A percentile compares a stretch with the other conserved stretches of the same genome.
These are phyloP conservation scores for Meandrina meandrites DNA, from an alignment of 92 coral and sea anemone genomes.

Conservation along the genomic window DNA sequence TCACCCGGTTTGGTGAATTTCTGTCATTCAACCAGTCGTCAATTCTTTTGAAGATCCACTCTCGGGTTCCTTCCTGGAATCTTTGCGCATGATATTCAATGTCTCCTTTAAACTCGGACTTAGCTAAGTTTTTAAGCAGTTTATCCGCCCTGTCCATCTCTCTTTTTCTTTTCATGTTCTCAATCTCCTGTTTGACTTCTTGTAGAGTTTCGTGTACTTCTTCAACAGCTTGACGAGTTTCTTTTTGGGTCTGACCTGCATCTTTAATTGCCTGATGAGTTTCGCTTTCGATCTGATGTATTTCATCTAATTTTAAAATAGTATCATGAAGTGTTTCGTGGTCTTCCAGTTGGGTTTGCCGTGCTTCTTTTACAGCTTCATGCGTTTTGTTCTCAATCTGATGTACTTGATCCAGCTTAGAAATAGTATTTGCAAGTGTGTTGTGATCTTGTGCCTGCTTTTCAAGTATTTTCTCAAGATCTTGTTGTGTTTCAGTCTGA, in stretches of 20 bases:
- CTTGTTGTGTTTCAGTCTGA: background rate
- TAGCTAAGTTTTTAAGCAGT: slow-evolving; percentile 10
- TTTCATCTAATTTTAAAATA: background rate
- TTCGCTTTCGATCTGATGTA: background rate
- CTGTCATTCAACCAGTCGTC: slow-evolving; percentile 35
- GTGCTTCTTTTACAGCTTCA: background rate
- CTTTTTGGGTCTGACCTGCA: background rate
- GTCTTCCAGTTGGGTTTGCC: background rate
- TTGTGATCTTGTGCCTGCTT: background rate
- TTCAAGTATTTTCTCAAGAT: background rate
- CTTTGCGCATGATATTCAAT: slow-evolving; percentile 25
- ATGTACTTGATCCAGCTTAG: background rate
- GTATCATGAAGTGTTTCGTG: background rate
- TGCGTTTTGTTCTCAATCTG: background rate
- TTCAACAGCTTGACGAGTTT: background rate
- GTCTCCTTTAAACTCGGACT: slow-evolving; percentile 49
- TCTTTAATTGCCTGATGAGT: background rate
- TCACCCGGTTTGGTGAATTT: slow-evolving; percentile 26
- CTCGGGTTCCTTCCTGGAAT: slow-evolving; percentile 50
- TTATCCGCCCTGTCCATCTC: background rate
- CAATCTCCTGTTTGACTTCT: background rate
- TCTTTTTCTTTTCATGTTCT: background rate
- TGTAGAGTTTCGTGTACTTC: background rate
- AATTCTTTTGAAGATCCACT: slow-evolving; percentile 51
- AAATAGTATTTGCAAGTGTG: background rate